Base-by-base conservation (phyloP, 1,140 invertebrate genomes). In the Ladona fulva region DNA sequence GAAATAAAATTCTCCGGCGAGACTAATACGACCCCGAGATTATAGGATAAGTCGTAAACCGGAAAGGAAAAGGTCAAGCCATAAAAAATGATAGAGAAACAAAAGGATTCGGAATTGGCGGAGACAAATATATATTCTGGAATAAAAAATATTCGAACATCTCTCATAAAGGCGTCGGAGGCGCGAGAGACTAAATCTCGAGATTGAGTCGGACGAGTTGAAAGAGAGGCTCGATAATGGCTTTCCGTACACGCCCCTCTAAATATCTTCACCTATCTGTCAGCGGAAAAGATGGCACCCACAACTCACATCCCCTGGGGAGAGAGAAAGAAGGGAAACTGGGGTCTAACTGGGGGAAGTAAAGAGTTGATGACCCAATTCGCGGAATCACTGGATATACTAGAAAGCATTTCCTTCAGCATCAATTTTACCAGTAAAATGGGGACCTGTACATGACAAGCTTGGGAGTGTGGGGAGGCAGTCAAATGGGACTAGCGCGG, bases 341-440 rank as follows among this genome's bases (percentile, higher is more conserved):
- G 52, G n/a, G 52, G 16, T 52, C 44, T 19, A 10, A 19, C 5
- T 22, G 52, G n/a, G n/a, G 52, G n/a, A 6, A 66, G n/a, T 12
- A 66, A 66, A 66, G 52, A 66, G 52, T 66, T 66, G 52, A 66
- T 66, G 52, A 66, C 52, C 52, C 52, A 66, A 66, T 66, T 66
- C 52, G 52, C n/a, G n/a, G 52, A 66, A 66, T 66, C 52, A 22
- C 52, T 22, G 52, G 52, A 66, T 66, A 66, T 6, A 66, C 52
- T 66, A 16, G 52, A 66, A 66, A 66, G 52, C 52, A 66, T 66
- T 66, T 66, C 52, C 52, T 66, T 66, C 16, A 66, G 52, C 52
- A 66, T 66, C 52, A 66, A 66, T 66, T 66, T 66, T 19, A 16
- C 52, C 52, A 66, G 52, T 66, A 66, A 6, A 66, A 66, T 66